Percentiles rank a stretch among this genome's conserved stretches.
These are phyloP conservation scores for Morelia viridis DNA, from an alignment of 2,797 vertebrate species.

Conservation along the genomic window DNA sequence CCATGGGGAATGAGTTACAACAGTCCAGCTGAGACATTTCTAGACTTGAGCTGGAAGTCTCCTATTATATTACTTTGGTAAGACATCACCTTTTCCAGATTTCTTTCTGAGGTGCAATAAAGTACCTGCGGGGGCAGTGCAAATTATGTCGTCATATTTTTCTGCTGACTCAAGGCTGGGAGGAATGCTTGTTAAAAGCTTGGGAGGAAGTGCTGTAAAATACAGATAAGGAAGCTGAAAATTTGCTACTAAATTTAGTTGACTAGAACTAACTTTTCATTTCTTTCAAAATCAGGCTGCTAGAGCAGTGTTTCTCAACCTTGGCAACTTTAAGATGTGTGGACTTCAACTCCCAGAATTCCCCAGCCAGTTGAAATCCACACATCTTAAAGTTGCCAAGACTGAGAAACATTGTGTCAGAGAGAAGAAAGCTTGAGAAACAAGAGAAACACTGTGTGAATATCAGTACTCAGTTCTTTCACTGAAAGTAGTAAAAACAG, in stretches of 20 bases:
- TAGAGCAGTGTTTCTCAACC: not conserved
- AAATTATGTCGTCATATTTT: not conserved
- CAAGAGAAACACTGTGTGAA: not conserved
- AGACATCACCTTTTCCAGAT: not conserved
- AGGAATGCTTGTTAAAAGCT: not conserved
- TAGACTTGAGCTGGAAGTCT: not conserved
- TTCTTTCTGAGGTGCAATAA: not conserved
- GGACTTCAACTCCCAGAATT: not conserved
- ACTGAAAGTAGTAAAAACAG: not conserved
- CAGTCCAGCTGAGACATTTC: not conserved
- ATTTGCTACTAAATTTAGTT: not conserved
- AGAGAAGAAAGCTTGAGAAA: not conserved
- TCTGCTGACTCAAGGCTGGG: not conserved
- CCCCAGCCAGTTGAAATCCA: not conserved
- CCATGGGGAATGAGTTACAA: not conserved
- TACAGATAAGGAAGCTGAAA: not conserved
- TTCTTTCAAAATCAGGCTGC: not conserved
- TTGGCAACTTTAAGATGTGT: not conserved
- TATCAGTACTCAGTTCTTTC: not conserved
- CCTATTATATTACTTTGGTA: not conserved
- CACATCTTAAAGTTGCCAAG: not conserved
- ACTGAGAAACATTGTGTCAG: not conserved
- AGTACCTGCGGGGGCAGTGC: not conserved
- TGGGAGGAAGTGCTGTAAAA: not conserved
- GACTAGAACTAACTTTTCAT: not conserved